Percentiles rank a stretch among this genome's conserved stretches.
Evolutionary conservation across 2,888 invertebrate genomes (phyloP).

Genomic region (Ypsolopha scabrella): DNA sequence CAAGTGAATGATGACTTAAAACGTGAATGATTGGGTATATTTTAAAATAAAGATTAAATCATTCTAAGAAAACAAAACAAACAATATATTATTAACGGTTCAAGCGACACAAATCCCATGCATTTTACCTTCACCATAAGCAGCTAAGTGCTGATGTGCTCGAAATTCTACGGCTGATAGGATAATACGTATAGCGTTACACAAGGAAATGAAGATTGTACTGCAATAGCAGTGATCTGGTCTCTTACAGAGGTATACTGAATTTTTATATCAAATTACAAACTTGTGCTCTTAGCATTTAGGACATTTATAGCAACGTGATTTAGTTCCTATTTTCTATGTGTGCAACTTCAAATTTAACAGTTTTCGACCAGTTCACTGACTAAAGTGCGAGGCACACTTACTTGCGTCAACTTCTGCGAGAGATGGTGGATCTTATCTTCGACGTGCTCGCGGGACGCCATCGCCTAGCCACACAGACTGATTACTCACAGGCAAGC

Average conservation of each 20-base stretch:
- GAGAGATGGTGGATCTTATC: constrained; percentile 80
- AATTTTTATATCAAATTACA: no score
- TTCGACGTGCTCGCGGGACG: constrained; percentile 78
- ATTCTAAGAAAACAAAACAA: constrained; percentile 14
- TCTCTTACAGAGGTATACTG: no score
- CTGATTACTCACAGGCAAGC: constrained; percentile 54
- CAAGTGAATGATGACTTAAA: no score
- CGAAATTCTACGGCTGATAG: constrained; percentile 41
- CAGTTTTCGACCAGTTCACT: constrained; percentile 26
- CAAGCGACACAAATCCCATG: constrained; percentile 52
- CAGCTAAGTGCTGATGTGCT: constrained; percentile 40
- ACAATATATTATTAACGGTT: constrained; percentile 26
- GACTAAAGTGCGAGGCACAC: constrained; percentile 36
- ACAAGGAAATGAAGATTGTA: not conserved
- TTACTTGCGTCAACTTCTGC: constrained; percentile 81
- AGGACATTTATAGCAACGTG: no score
- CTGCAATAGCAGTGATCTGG: not conserved
- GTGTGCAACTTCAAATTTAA: no score
- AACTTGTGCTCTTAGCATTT: no score
- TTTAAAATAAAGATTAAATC: constrained; percentile 10
- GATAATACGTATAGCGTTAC: constrained; percentile 19
- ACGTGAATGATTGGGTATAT: no score
- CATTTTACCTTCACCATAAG: constrained; percentile 64
- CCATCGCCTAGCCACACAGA: constrained; percentile 75
- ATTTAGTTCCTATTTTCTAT: no score